Evolutionary conservation across 2,888 invertebrate species (phyloP).

Genomic region (Choreutis nemorana): DNA sequence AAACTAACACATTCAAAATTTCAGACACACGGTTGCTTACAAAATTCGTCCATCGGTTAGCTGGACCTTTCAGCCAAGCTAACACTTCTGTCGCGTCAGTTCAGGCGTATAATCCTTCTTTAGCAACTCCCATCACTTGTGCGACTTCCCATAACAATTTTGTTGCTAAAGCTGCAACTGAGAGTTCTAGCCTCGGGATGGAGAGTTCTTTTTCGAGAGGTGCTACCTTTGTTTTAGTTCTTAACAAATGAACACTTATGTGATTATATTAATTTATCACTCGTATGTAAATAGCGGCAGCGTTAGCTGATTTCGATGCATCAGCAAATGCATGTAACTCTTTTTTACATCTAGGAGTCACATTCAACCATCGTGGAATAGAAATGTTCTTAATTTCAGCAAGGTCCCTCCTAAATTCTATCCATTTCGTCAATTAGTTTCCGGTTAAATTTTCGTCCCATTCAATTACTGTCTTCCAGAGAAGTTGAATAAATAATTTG

Average conservation of each 20-base stretch:
- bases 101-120: slow-evolving; percentile 9
- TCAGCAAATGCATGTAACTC: slow-evolving; percentile 14
- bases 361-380: background rate
- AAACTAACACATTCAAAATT: slow-evolving; percentile 11
- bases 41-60: slow-evolving; percentile 12
- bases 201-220: background rate
- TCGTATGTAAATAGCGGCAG: slow-evolving; percentile 11
- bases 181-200: background rate
- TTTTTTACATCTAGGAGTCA: background rate
- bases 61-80: slow-evolving; percentile 12
- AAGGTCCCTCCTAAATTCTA: background rate
- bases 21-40: slow-evolving; percentile 14
- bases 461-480: background rate
- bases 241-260: background rate
- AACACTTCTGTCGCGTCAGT: slow-evolving; percentile 17
- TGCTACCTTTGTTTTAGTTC: background rate
- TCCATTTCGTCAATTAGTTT: background rate
- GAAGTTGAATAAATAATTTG: no score
- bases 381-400: background rate
- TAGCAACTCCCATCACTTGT: slow-evolving; percentile 1
- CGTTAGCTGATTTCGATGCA: slow-evolving; percentile 11
- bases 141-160: background rate
- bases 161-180: background rate
- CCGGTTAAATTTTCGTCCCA: background rate
- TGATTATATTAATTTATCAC: background rate